Evolutionary conservation across 2,113 vertebrate genomes (phyloP).

Genomic region (Mystacornis crossleyi): DNA sequence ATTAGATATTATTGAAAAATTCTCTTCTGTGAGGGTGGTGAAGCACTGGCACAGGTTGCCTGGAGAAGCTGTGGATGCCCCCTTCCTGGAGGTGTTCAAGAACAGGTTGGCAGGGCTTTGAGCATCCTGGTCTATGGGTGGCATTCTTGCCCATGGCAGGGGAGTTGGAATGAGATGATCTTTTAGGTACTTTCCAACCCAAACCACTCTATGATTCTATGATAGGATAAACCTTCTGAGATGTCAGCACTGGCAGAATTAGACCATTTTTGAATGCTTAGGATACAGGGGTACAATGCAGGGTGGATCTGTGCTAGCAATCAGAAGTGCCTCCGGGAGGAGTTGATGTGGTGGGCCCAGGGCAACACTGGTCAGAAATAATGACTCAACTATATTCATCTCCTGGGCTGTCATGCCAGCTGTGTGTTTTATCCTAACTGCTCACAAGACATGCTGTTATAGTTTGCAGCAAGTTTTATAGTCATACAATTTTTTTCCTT

Average conservation of each 20-base stretch:
- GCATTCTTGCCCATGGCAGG: background rate
- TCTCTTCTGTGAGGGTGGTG: background rate
- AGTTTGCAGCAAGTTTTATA: background rate
- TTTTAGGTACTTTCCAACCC: background rate
- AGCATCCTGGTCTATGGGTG: background rate
- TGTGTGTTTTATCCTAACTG: background rate
- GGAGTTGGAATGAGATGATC: background rate
- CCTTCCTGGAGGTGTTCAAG: background rate
- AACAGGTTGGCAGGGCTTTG: background rate
- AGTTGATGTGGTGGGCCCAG: background rate
- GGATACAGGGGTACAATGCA: accelerated
- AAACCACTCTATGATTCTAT: background rate
- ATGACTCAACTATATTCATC: background rate
- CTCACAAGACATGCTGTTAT: background rate
- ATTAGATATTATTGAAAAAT: background rate
- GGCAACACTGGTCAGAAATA: background rate
- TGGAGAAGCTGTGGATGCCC: background rate
- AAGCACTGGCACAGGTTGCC: background rate
- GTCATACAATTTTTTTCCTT: background rate
- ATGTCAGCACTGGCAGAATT: background rate
- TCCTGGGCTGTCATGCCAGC: background rate
- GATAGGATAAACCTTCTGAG: background rate
- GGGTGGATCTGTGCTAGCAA: background rate
- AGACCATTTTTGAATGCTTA: background rate
- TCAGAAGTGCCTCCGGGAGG: background rate